Conservation (phyloP, 2,113 vertebrate species). For the Falco punctatus region DNA sequence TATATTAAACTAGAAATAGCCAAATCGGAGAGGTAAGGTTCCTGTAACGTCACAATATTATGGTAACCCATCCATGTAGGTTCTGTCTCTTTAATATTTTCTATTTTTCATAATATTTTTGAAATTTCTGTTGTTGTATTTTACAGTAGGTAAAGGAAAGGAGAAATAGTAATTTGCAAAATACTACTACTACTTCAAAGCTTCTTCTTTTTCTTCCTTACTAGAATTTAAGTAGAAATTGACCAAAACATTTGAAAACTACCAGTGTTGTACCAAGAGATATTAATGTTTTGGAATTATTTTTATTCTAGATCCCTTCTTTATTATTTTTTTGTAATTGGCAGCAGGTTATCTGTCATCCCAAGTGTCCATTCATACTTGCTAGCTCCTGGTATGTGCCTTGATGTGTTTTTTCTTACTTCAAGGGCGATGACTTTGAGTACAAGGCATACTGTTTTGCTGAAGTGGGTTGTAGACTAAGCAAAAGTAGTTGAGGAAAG, state of each 20-base stretch:
- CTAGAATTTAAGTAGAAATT: neutral
- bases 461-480: neutral
- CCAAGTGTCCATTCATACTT: neutral
- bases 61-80: neutral
- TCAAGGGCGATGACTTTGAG: neutral
- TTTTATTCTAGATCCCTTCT: neutral
- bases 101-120: neutral
- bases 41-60: neutral
- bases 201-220: neutral
- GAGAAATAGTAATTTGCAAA: neutral
- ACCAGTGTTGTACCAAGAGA: neutral
- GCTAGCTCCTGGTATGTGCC: neutral
- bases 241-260: neutral
- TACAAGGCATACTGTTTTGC: neutral
- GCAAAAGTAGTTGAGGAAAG: neutral
- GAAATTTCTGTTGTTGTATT: neutral
- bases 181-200: neutral
- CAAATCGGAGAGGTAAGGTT: neutral
- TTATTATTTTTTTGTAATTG: neutral
- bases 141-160: neutral
- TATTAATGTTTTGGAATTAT: neutral
- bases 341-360: neutral
- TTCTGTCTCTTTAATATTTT: neutral
- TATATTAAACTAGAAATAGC: neutral
- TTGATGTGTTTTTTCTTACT: neutral